Evolutionary conservation across 1,140 invertebrate species (phyloP), one percentile per base, ranked within the genome.

Genomic region (Popillia japonica): DNA sequence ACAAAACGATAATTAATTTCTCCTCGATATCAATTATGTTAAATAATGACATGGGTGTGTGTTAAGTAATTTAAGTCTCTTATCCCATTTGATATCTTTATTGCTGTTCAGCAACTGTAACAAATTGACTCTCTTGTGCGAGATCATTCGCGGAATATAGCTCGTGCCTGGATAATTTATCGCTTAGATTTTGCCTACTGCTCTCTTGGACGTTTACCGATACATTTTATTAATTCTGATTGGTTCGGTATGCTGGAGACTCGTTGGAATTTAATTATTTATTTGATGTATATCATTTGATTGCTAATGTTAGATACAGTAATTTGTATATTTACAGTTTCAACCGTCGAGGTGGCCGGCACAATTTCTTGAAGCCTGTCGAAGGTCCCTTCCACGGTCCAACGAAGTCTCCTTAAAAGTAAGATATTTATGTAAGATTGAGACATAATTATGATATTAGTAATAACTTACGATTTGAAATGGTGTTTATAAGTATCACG

Each of bases 381-480:
- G 72, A 34, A 74, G 72, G 27, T 41, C 72, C 72, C 27, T 74
- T 40, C 72, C 72, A 74, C 72, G 34, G 72, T 22, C 40, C 72
- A 74, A 34, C 27, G 72, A 74, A 40, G 72, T 74, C 72, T 41
- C 72, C 72, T 44, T 74, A 74, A 74, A 74, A 74, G 72, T 74
- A 74, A 74, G 72, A 42, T 41, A 20, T n/a, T 4, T 34, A 34
- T 34, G 17, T 55, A 55, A 55, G 14, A 55, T 55, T 55, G 48
- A 2, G 17, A 55, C 6, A 55, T 55, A 17, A 17, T 55, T 34
- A 34, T 34, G 4, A 4, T 34, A 34, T 1, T 34, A 34, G 4
- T 4, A n/a, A 34, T 34, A 34, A 34, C 27, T 34, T 34, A 4
- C 27, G 27, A 34, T 34, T 34, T 34, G 4, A 34, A 34, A 34